Conservation (phyloP, 2,113 vertebrate genomes). For the Burhinus bistriatus region DNA sequence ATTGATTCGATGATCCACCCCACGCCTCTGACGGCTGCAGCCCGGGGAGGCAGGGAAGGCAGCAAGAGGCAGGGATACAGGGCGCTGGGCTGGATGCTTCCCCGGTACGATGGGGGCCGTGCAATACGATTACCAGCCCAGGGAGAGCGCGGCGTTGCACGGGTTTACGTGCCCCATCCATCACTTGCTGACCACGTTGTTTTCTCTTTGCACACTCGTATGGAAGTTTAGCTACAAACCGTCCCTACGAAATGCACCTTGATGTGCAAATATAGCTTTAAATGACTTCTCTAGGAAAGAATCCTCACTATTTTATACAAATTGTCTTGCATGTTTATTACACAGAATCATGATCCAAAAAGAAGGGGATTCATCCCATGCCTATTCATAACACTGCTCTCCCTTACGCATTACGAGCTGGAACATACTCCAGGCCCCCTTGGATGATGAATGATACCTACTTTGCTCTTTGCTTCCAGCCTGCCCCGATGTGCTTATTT, state of each 20-base stretch:
- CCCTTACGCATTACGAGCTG: background rate
- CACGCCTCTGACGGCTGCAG: fast-evolving
- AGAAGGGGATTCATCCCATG: conserved; percentile 35
- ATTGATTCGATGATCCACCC: background rate
- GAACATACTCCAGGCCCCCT: conserved; percentile 31
- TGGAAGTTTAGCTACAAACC: background rate
- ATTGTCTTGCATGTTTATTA: conserved; percentile 52
- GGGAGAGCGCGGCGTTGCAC: background rate
- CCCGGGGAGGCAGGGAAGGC: fast-evolving
- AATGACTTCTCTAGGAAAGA: conserved; percentile 64
- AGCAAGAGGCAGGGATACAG: background rate
- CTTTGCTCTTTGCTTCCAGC: background rate
- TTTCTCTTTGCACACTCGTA: conserved; percentile 12
- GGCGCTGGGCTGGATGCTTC: background rate
- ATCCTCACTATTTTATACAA: conserved; percentile 60
- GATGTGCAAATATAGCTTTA: conserved; percentile 32
- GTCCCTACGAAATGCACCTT: background rate
- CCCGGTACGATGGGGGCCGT: fast-evolving
- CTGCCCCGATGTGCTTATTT: conserved; percentile 27
- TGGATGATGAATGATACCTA: conserved; percentile 37
- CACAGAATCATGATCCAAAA: conserved; percentile 30
- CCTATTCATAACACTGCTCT: conserved; percentile 22
- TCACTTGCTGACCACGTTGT: background rate
- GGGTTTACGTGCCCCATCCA: background rate
- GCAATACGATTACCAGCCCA: background rate